Conservation (phyloP, 2,888 invertebrate species). For the Tipula vernalis region DNA sequence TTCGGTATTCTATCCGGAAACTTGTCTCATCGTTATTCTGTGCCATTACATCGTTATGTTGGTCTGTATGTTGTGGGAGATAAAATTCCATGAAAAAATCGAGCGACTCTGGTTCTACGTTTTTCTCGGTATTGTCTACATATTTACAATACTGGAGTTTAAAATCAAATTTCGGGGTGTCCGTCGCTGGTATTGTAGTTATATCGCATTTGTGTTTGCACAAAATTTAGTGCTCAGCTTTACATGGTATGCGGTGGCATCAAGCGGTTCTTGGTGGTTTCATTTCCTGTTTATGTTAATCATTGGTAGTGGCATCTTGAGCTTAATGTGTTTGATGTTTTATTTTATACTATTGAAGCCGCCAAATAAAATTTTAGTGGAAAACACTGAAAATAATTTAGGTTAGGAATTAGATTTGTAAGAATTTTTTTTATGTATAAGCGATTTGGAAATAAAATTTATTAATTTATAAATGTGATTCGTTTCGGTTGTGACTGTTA, state of each 20-base stretch:
- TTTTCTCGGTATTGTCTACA: constrained; percentile 59
- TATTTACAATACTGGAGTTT: constrained; percentile 67
- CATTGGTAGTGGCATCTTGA: constrained; percentile 43
- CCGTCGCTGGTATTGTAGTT: constrained; percentile 54
- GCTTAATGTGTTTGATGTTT: constrained; percentile 46
- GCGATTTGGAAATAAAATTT: not conserved
- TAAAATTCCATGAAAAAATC: constrained; percentile 41
- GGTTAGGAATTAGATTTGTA: not conserved
- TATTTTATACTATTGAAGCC: constrained; percentile 54
- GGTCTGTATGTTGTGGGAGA: constrained; percentile 49
- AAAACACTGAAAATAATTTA: constrained; percentile 17
- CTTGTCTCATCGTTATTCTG: constrained; percentile 45
- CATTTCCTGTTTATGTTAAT: constrained; percentile 49
- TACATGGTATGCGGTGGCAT: constrained; percentile 47
- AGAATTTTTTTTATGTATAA: not conserved
- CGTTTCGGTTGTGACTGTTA: no score
- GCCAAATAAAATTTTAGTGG: constrained; percentile 40
- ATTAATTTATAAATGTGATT: not conserved
- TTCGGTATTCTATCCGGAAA: constrained; percentile 50
- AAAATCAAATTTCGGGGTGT: constrained; percentile 63
- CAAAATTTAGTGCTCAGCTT: constrained; percentile 58
- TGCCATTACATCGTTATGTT: constrained; percentile 55
- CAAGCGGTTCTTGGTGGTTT: constrained; percentile 58
- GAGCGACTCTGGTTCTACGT: constrained; percentile 48
- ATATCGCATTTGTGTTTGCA: constrained; percentile 48